A percentile compares a stretch with the other conserved stretches of the same genome.
phyloP scores from a whole-genome alignment of 2,113 vertebrate species.

The Ariopsis seemanni region DNA sequence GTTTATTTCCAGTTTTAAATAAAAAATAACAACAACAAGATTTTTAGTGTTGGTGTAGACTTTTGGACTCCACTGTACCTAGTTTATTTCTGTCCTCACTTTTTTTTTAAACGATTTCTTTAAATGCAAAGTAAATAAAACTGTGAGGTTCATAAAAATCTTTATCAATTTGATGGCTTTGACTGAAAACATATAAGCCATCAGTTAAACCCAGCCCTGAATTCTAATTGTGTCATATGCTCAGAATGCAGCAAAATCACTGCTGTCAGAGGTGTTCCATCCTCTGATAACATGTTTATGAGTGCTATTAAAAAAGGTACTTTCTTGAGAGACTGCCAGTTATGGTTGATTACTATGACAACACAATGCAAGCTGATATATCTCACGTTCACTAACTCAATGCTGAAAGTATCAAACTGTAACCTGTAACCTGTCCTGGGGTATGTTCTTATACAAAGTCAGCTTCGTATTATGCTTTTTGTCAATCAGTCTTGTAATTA shows the following conservation, averaged over 20 bases:
- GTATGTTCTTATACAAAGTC: not conserved
- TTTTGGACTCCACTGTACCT: not conserved
- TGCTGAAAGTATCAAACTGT: not conserved
- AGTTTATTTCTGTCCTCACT: not conserved
- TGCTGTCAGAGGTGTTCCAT: slow-evolving; percentile 27
- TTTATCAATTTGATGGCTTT: not conserved
- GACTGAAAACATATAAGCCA: not conserved
- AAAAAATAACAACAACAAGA: not conserved
- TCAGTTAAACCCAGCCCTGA: not conserved
- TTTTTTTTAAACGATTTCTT: not conserved
- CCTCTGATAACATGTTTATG: slow-evolving; percentile 48
- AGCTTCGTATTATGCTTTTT: not conserved
- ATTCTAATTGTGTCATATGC: slow-evolving; percentile 20
- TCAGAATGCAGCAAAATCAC: slow-evolving; percentile 31
- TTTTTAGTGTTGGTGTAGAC: not conserved
- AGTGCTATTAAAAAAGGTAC: slow-evolving; percentile 38
- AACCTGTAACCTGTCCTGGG: not conserved
- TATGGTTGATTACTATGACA: not conserved
- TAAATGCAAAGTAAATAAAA: not conserved
- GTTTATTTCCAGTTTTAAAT: not conserved
- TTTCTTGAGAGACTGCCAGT: not conserved
- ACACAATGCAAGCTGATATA: not conserved
- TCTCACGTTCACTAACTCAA: not conserved
- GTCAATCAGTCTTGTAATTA: not conserved
- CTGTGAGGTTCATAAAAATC: not conserved